Base-by-base conservation (phyloP, 2,797 vertebrate species). In the Apogon talboti region DNA sequence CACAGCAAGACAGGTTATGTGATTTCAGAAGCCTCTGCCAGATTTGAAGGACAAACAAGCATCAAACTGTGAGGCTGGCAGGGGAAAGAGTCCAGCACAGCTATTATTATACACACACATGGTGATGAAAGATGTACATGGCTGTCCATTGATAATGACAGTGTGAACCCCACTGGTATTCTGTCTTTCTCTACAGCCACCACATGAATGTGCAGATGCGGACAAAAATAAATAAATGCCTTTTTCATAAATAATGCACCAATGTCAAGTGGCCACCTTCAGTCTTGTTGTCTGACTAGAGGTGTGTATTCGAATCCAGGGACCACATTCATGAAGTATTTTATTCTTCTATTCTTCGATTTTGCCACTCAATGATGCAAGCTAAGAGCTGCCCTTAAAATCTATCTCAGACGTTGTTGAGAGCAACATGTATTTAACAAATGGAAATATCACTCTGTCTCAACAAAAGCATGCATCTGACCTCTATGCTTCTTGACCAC, bases 21-120 rank as follows among this genome's bases (percentile, higher is more conserved):
- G 76, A 59, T 75, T 74, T 67, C 61, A 70, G 68, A 77, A 63
- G 63, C 63, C 71, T 72, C 58, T 74, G 68, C 77, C 76, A 81
- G 67, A 80, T 67, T 69, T 84, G 79, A 89, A 89, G 86, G 86
- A 91, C 83, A 91, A 87, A 85, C 81, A 80, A 64, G 70, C 28
- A 2, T 80, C 86, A 79, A 69, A 88, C 87, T 86, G 81, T 84
- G 82, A 77, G 79, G 81, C 48, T 77, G 78, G 74, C 73, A 81
- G 52, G 57, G 55, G 51, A 74, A 60, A 44, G 42, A 66, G 74
- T 66, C 72, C 56, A 66, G 54, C 75, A 66, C 71, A 61, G 78
- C 61, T 82, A 78, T 87, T 84, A 79, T 68, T 64, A 78, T 59
- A 58, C 63, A 53, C 56, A 61, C 21, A 71, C 28, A 52, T 3